Evolutionary conservation across 2,888 invertebrate species (phyloP).

Genomic region (Amiota minor): DNA sequence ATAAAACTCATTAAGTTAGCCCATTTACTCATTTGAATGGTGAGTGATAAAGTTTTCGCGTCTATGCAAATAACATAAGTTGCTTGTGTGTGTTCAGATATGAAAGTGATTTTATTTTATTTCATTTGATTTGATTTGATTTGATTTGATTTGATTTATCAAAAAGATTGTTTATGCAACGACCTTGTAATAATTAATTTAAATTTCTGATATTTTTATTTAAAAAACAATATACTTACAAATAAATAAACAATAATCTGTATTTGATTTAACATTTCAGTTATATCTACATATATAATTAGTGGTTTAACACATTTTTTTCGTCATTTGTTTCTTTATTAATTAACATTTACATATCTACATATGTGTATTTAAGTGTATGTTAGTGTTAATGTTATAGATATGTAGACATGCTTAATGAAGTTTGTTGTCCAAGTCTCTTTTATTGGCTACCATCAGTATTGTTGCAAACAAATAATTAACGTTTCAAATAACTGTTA

Average conservation of each 20-base stretch:
- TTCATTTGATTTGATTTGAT: conserved; percentile 57
- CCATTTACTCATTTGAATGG: background rate
- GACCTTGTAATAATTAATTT: conserved; percentile 56
- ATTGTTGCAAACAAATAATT: conserved; percentile 38
- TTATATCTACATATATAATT: too few relatives aligned
- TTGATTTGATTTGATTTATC: conserved; percentile 57
- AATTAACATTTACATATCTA: background rate
- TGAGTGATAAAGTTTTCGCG: conserved; percentile 4
- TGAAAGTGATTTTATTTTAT: conserved; percentile 32
- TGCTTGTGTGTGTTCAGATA: background rate
- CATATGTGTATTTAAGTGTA: background rate
- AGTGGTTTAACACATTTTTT: too few relatives aligned
- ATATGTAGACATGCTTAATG: background rate
- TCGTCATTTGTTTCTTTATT: too few relatives aligned
- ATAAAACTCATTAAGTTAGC: background rate
- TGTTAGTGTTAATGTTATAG: conserved; percentile 20
- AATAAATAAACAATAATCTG: too few relatives aligned
- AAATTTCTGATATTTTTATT: background rate
- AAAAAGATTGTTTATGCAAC: conserved; percentile 57
- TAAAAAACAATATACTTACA: background rate
- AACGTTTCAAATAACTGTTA: conserved; percentile 21
- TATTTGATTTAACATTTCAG: too few relatives aligned
- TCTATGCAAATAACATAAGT: conserved; percentile 16
- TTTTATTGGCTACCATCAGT: conserved; percentile 37
- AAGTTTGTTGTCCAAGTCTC: conserved; percentile 65